Evolutionary conservation across 2,797 vertebrate genomes (phyloP), one percentile per base, ranked within the genome.

Genomic region (Hyperoplus lanceolatus): DNA sequence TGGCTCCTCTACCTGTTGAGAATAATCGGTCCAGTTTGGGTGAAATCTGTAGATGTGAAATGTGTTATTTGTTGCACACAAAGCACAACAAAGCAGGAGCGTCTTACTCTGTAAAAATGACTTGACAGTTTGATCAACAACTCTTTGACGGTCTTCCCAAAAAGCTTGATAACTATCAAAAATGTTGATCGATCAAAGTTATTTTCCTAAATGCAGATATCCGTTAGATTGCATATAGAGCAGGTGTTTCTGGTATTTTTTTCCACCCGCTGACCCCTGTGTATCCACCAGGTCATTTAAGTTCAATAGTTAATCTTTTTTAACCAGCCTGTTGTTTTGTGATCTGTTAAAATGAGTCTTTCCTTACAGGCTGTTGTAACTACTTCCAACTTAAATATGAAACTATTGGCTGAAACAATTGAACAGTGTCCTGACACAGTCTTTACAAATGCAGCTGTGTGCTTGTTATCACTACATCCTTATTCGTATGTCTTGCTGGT

Each of bases 211-310:
- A 59, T 41, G 3, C 48, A 58, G 48, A 45, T 67, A 2, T 45
- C 6, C 39, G 29, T 66, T 42, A 2, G 50, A 18, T 59, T 59
- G 8, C 7, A 18, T 16, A 46, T 4, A 15, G 7, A 63, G 51
- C 56, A 41, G 16, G 51, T 43, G 46, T 71, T 55, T 13, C 48
- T 51, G 18, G 45, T 64, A 42, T n/a, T 50, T 75, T 71, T 61
- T 1, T 4, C 62, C 13, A 51, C 5, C 16, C 8, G 2, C 12
- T 53, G 5, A 29, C 29, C 29, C 3, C 29, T 29, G 29, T 49
- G 11, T 68, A 10, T 71, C 18, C 5, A 36, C 3, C 2, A 1
- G n/a, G 58, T n/a, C 3, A 1, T 41, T 56, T 74, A 4, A 16
- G 7, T 57, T 38, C 15, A 38, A 38, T 38, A n/a, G 18, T 60